phyloP scores from a whole-genome alignment of 35 echinoderm and acorn worm species.

The Holothuria glaberrima region DNA sequence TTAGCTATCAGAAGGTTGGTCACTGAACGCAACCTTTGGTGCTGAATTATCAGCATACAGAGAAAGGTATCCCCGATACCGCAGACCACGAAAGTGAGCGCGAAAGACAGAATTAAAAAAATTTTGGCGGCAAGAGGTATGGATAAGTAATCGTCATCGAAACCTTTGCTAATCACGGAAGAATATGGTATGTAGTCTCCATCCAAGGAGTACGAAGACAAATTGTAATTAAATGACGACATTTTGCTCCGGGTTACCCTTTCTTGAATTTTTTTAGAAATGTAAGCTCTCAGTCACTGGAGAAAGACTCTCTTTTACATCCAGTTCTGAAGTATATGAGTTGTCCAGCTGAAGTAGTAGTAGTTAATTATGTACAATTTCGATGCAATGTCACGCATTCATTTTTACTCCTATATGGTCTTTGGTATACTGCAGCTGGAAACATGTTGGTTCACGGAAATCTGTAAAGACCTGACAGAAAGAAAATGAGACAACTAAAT shows the following conservation, averaged over 20 bases:
- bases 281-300: too few relatives aligned
- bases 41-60: conserved; percentile 74
- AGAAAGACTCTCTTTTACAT: not conserved
- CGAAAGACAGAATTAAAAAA: conserved; percentile 72
- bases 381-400: too few relatives aligned
- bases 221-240: not conserved
- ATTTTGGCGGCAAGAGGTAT: conserved; percentile 56
- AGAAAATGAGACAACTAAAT: too few relatives aligned
- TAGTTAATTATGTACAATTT: too few relatives aligned
- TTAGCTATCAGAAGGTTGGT: conserved; percentile 94
- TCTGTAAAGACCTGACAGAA: too few relatives aligned
- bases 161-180: not conserved
- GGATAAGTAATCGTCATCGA: not conserved
- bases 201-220: not conserved
- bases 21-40: conserved; percentile 81
- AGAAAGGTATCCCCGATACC: conserved; percentile 85
- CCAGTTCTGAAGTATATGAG: too few relatives aligned
- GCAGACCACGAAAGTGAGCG: conserved; percentile 75
- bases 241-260: not conserved
- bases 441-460: too few relatives aligned
- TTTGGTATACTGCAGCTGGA: too few relatives aligned
- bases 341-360: too few relatives aligned
- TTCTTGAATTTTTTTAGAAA: too few relatives aligned
- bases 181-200: not conserved
- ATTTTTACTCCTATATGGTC: too few relatives aligned